A percentile compares a stretch with the other conserved stretches of the same genome.
Conservation (phyloP, 2,888 invertebrate species). For the Drosophila demipolita region DNA sequence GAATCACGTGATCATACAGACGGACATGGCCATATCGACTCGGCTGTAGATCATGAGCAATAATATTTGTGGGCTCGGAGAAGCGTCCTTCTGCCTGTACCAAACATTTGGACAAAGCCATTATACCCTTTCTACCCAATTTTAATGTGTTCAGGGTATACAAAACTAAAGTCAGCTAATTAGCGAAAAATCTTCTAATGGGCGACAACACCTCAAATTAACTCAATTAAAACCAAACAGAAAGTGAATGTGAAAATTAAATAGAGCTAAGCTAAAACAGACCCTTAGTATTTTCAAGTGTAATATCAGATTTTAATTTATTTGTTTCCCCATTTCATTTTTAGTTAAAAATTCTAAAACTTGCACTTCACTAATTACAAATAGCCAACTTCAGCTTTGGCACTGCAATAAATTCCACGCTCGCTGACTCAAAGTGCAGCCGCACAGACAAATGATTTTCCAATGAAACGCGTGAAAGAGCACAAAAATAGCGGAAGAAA, state of each 20-base stretch:
- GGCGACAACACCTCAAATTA: conserved; percentile 8
- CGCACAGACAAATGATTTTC: not conserved
- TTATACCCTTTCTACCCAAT: no score
- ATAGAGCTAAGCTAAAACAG: not conserved
- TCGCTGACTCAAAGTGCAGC: not conserved
- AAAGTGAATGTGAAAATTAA: not conserved
- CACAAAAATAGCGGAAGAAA: not conserved
- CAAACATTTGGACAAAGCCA: no score
- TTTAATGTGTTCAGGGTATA: no score
- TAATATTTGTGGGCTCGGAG: no score
- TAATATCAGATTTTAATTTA: not conserved
- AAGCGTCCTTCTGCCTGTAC: no score
- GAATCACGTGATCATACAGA: no score
- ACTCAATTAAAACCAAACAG: not conserved
- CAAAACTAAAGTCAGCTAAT: conserved; percentile 47
- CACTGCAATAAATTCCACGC: not conserved
- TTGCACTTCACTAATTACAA: not conserved
- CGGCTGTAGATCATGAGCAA: no score
- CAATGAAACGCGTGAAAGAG: not conserved
- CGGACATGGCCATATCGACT: no score
- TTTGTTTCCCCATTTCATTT: not conserved
- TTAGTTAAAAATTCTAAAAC: not conserved
- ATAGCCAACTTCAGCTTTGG: not conserved
- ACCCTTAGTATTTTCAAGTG: not conserved
- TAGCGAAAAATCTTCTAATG: conserved; percentile 52